Evolutionary conservation across 2,888 invertebrate species (phyloP), one percentile per base, ranked within the genome.

Genomic region (Stegana nigrithorax): DNA sequence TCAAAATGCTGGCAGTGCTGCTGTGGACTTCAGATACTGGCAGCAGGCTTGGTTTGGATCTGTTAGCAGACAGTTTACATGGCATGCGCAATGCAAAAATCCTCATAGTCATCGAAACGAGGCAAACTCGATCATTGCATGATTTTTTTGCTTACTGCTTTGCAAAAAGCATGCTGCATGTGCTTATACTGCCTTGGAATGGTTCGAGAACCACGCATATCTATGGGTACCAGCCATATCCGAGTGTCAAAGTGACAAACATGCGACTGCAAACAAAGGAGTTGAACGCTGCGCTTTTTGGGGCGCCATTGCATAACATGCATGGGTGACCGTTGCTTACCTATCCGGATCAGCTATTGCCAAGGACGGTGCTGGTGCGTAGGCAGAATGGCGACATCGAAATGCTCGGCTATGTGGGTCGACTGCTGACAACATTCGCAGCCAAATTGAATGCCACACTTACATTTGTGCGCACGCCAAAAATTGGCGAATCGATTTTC

Each of bases 321-420:
- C 26, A 50, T 51, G 66, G 62, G 2, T 45, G 62, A 19, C 4
- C 6, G n/a, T n/a, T 66, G 14, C 44, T 27, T 2, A 66, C 66
- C 2, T 42, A 59, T 8, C 65, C 67, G 21, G 65, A 67, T 60
- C 65, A 65, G 60, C 21, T 60, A 10, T 14, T 51, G 26, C 67
- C 65, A 2, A 63, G 60, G 7, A 59, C 59, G 1, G 32, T 63
- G 39, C 47, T 67, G 19, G 36, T 29, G 1, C 12, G 12, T 12
- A 44, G 12, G 10, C 5, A 21, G n/a, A n/a, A 39, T 17, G 53
- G 53, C 2, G 14, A 57, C 17, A 29, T 63, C 0, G 26, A 60
- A 8, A 53, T 67, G 19, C 14, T 32, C 8, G 67, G 67, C 8
- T 67, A 66, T 50, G 55, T 67, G n/a, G 64, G 64, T 1, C 44